A percentile compares a stretch with the other conserved stretches of the same genome.
Evolutionary conservation across 2,113 vertebrate genomes (phyloP).

Genomic region (Holacanthus passer): DNA sequence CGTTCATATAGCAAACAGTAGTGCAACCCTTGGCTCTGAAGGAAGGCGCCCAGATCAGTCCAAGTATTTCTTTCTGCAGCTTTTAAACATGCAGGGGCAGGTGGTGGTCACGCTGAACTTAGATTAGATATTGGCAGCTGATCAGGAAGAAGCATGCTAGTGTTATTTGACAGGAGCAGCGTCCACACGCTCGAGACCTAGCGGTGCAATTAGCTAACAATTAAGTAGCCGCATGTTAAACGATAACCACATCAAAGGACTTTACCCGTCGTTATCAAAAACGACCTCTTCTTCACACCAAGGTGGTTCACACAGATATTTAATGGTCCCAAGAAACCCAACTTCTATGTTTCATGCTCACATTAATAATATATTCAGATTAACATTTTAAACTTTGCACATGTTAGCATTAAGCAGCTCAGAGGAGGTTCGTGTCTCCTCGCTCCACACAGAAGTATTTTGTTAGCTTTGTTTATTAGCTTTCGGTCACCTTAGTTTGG

Average conservation of each 20-base stretch:
- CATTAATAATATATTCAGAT: fast-evolving
- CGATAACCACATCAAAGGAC: not conserved
- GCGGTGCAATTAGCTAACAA: not conserved
- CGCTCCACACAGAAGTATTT: not conserved
- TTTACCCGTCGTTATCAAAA: not conserved
- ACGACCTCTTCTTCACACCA: not conserved
- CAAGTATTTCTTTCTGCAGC: conserved; percentile 36
- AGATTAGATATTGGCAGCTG: conserved; percentile 18
- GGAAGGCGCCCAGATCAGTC: not conserved
- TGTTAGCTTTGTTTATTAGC: not conserved
- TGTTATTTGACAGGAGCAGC: not conserved
- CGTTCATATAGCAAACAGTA: not conserved
- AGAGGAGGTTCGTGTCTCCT: not conserved
- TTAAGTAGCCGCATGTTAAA: not conserved
- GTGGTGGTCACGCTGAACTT: not conserved
- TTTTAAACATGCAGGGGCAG: conserved; percentile 2
- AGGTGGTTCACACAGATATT: not conserved
- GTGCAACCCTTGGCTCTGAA: conserved; percentile 1
- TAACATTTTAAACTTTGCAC: not conserved
- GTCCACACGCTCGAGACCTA: not conserved
- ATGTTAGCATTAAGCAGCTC: not conserved
- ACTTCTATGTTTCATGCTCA: not conserved
- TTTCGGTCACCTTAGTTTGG: conserved; percentile 71
- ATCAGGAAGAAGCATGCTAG: not conserved
- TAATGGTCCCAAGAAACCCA: not conserved